phyloP scores from a whole-genome alignment of 2,113 vertebrate genomes.

The Dromaius novaehollandiae region DNA sequence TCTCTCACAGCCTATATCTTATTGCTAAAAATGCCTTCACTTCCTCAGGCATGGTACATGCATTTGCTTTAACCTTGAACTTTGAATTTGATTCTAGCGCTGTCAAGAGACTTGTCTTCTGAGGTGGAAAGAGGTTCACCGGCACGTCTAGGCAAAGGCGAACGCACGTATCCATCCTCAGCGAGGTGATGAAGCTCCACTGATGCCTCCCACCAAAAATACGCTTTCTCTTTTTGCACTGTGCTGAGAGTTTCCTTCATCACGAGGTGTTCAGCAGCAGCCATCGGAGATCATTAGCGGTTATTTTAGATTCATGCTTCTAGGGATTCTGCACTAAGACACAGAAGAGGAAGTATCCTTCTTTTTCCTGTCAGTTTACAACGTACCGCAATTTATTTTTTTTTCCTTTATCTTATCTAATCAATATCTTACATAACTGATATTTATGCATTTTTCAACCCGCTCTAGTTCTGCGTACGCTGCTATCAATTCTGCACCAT shows the following conservation, averaged over 20 bases:
- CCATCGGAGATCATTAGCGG: background rate
- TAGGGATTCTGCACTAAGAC: background rate
- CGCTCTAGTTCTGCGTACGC: background rate
- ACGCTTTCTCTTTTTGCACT: background rate
- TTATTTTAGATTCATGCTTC: background rate
- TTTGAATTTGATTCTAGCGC: background rate
- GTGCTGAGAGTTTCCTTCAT: background rate
- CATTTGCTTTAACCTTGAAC: background rate
- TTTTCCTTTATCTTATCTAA: background rate
- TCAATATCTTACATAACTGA: conserved; percentile 5
- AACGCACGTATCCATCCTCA: background rate
- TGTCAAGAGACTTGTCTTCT: background rate
- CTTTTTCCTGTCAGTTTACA: accelerated
- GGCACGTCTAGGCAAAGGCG: too few species aligned
- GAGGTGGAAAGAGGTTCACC: background rate
- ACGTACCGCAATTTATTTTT: background rate
- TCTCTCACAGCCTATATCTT: background rate
- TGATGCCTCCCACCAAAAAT: background rate
- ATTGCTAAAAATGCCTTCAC: background rate
- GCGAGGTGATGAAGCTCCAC: background rate
- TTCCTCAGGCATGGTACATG: background rate
- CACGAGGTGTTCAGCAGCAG: background rate
- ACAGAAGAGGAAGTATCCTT: background rate
- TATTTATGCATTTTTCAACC: conserved; percentile 4
- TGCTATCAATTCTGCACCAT: background rate